A percentile compares a stretch with the other conserved stretches of the same genome.
These are phyloP conservation scores for Zonotrichia leucophrys DNA, from an alignment of 2,113 vertebrate species.

Conservation along the genomic window DNA sequence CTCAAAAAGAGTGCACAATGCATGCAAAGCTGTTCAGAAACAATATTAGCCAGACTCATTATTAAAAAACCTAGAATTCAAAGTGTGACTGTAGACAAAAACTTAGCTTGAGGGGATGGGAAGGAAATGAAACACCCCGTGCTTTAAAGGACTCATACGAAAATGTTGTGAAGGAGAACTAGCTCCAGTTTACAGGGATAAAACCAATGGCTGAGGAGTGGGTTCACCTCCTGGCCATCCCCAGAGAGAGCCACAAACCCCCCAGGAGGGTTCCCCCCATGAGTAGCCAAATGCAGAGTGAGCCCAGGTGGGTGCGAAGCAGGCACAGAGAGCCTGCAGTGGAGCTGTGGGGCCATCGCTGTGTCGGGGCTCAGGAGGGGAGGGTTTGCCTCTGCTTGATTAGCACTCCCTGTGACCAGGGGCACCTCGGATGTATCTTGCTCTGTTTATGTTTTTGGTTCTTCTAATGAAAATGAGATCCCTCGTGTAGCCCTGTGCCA, in stretches of 20 bases:
- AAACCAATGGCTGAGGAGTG: not conserved
- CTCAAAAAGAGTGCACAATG: conserved; percentile 3
- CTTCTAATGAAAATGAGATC: conserved; percentile 66
- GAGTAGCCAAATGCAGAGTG: rapidly evolving
- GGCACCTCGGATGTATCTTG: not conserved
- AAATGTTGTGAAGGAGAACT: not conserved
- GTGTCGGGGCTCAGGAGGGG: not conserved
- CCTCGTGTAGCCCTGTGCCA: conserved; percentile 61
- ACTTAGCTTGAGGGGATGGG: conserved; percentile 28
- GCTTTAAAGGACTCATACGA: not conserved
- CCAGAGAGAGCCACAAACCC: not conserved
- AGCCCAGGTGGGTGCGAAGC: rapidly evolving
- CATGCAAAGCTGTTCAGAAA: conserved; percentile 46
- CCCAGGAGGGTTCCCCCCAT: rapidly evolving
- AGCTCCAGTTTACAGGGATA: conserved; percentile 3
- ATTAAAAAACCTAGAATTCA: conserved; percentile 65
- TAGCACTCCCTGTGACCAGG: conserved; percentile 26
- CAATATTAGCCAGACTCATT: conserved; percentile 46
- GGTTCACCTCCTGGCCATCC: not conserved
- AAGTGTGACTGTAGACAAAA: conserved; percentile 56
- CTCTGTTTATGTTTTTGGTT: conserved; percentile 62
- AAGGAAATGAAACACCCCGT: conserved; percentile 69
- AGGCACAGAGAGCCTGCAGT: not conserved
- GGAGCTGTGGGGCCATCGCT: not conserved
- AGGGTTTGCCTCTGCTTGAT: not conserved